Conservation (phyloP, 2,888 invertebrate genomes). For the Endotricha flammealis region DNA sequence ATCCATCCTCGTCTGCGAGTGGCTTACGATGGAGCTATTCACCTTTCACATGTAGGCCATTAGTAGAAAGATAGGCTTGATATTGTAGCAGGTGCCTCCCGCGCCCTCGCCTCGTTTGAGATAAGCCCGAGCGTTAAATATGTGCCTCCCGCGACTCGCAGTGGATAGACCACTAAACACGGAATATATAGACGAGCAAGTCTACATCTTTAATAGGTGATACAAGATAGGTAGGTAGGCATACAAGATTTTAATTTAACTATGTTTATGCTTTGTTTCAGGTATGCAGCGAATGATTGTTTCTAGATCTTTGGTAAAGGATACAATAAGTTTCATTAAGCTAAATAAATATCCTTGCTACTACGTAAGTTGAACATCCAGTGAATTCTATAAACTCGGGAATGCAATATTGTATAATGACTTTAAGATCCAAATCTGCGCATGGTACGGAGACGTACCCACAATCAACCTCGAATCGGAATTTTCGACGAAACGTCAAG, state of each 20-base stretch:
- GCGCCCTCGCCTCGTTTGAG: slow-evolving; percentile 41
- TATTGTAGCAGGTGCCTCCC: slow-evolving; percentile 53
- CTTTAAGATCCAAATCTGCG: slow-evolving; percentile 1
- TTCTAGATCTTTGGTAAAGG: no score
- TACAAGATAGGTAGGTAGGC: no score
- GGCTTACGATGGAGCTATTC: slow-evolving; percentile 59
- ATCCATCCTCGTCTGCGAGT: slow-evolving; percentile 43
- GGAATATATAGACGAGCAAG: slow-evolving; percentile 29
- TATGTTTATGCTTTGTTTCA: slow-evolving; percentile 27
- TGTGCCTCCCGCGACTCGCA: slow-evolving; percentile 53
- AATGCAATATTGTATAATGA: slow-evolving; percentile 2
- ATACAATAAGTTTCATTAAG: no score
- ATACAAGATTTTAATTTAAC: slow-evolving; percentile 26
- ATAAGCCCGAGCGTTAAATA: slow-evolving; percentile 65
- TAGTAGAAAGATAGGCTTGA: slow-evolving; percentile 68
- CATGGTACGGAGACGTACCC: neutral
- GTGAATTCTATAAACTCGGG: neutral
- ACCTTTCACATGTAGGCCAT: slow-evolving; percentile 70
- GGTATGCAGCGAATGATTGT: no score
- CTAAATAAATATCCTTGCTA: slow-evolving; percentile 3
- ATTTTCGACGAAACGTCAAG: slow-evolving; percentile 32
- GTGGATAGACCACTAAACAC: slow-evolving; percentile 38
- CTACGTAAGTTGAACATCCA: slow-evolving; percentile 5
- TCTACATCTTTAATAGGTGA: slow-evolving; percentile 24
- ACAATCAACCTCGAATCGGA: slow-evolving; percentile 23